Conservation (phyloP, 2,888 invertebrate species). For the Latrodectus elegans region DNA sequence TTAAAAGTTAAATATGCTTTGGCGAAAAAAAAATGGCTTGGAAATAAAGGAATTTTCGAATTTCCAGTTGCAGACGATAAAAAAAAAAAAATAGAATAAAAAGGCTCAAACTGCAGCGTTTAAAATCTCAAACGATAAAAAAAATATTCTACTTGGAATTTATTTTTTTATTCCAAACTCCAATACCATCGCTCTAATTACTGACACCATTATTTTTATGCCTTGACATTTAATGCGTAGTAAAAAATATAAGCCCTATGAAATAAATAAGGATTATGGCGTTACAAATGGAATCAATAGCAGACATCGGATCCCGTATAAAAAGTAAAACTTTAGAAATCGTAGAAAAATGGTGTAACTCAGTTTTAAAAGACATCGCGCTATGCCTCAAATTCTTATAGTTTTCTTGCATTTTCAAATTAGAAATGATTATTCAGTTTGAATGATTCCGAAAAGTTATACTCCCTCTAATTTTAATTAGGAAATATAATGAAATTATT, state of each 20-base stretch:
- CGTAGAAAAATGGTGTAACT: neutral
- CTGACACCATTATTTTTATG: slow-evolving; percentile 64
- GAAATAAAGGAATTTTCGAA: too few species aligned
- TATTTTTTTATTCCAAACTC: slow-evolving; percentile 52
- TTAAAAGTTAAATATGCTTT: too few species aligned
- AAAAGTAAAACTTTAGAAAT: neutral
- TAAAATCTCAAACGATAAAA: neutral
- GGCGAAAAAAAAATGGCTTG: too few species aligned
- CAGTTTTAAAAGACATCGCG: neutral
- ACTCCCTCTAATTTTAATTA: too few species aligned
- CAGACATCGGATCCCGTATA: slow-evolving; percentile 29
- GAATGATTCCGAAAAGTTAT: too few species aligned
- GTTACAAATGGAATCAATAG: slow-evolving; percentile 41
- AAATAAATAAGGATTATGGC: slow-evolving; percentile 62
- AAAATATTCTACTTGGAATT: neutral
- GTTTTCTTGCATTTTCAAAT: too few species aligned
- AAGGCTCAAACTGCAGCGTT: neutral
- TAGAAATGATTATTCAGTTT: too few species aligned
- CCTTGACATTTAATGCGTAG: slow-evolving; percentile 22
- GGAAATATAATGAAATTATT: too few species aligned
- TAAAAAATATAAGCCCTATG: slow-evolving; percentile 24
- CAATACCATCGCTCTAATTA: slow-evolving; percentile 52
- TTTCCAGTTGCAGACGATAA: neutral
- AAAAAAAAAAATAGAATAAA: neutral
- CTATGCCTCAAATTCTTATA: too few species aligned